phyloP scores from a whole-genome alignment of 2,113 vertebrate species.

The Parus major region DNA sequence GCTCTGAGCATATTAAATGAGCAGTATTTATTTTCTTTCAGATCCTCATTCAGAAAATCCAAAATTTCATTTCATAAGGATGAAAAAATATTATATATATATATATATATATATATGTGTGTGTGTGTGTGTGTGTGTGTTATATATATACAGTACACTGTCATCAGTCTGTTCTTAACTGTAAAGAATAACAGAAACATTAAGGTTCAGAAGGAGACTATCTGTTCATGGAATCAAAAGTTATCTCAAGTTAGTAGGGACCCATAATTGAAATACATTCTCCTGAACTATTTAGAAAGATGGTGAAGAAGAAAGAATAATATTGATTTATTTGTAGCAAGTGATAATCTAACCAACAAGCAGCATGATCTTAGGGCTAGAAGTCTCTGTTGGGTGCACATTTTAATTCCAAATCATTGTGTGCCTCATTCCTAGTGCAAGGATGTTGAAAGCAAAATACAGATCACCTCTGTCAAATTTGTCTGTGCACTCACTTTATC shows the following conservation, averaged over 20 bases:
- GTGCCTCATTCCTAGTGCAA: background rate
- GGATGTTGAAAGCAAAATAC: constrained; percentile 34
- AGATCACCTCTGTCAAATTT: constrained; percentile 33
- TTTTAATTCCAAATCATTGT: background rate
- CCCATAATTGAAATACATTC: background rate
- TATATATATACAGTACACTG: background rate
- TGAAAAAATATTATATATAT: background rate
- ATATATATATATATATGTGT: too few relatives aligned
- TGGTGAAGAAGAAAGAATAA: background rate
- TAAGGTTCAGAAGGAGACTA: background rate
- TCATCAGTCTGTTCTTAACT: background rate
- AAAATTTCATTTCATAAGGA: background rate
- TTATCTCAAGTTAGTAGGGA: background rate
- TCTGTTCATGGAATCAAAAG: background rate
- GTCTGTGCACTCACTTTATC: background rate
- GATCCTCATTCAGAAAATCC: background rate
- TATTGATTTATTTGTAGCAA: background rate
- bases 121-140: too few relatives aligned
- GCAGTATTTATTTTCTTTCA: background rate
- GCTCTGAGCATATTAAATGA: background rate
- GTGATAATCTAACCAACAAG: background rate
- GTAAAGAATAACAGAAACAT: background rate
- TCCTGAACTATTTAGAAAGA: background rate
- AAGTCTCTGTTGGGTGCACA: background rate
- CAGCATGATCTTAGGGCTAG: background rate